Conservation (phyloP, 1,140 invertebrate species). For the Leptinotarsa undecemlineata region DNA sequence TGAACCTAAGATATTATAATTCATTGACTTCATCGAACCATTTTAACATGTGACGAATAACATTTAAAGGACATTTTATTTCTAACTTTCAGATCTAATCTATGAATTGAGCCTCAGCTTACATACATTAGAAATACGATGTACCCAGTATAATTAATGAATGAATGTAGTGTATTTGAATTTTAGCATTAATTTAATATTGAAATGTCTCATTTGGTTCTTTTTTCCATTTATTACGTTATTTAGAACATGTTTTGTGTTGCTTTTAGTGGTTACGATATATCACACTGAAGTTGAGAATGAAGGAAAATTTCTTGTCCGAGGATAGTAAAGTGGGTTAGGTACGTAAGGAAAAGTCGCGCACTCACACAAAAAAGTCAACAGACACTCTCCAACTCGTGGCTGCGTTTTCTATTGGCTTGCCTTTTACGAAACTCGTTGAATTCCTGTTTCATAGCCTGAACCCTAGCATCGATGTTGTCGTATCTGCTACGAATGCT, state of each 20-base stretch:
- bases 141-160: constrained; percentile 24
- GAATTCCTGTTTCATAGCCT: constrained; percentile 95
- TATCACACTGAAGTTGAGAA: constrained; percentile 44
- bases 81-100: neutral
- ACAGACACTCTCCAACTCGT: constrained; percentile 76
- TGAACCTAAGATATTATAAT: no score
- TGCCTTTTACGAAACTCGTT: constrained; percentile 88
- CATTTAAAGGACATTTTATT: neutral
- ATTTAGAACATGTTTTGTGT: constrained; percentile 54
- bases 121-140: constrained; percentile 35
- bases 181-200: constrained; percentile 30
- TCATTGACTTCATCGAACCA: no score
- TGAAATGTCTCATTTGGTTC: constrained; percentile 48
- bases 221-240: constrained; percentile 42
- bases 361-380: constrained; percentile 50
- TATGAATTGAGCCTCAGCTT: constrained; percentile 35
- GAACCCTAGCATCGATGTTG: constrained; percentile 87
- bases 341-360: constrained; percentile 2
- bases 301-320: neutral
- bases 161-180: constrained; percentile 20
- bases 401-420: constrained; percentile 69
- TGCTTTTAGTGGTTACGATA: constrained; percentile 38
- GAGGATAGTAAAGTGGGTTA: neutral
- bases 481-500: constrained; percentile 63
- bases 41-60: no score